Evolutionary conservation across 37 sponge, comb jelly and placozoan species (phyloP).

Genomic region (Chondrilla cf. caribensis): DNA sequence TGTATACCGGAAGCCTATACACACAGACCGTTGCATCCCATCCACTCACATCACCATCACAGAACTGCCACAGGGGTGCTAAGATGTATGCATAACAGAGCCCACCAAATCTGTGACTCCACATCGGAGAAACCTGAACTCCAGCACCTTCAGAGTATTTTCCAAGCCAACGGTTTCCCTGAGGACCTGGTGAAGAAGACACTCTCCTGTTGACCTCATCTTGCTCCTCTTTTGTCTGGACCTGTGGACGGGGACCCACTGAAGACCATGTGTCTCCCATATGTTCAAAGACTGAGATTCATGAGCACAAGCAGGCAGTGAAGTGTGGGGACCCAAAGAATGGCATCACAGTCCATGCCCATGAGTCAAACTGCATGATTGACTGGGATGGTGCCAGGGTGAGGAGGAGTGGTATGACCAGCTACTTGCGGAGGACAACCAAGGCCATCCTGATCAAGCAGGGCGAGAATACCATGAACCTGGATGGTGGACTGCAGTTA

Average conservation of each 20-base stretch:
- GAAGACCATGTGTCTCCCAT: not conserved
- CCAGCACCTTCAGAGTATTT: too few relatives aligned
- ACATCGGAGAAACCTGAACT: not conserved
- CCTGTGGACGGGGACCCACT: not conserved
- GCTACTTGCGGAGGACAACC: not conserved
- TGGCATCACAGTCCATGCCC: too few relatives aligned
- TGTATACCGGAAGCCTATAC: not conserved
- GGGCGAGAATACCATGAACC: not conserved
- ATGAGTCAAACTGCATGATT: not conserved
- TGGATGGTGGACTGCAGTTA: not conserved
- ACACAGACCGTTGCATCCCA: not conserved
- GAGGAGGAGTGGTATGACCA: too few relatives aligned
- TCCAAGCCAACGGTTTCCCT: too few relatives aligned
- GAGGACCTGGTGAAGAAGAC: too few relatives aligned
- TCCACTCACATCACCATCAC: too few relatives aligned
- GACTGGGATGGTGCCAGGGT: slow-evolving; percentile 9
- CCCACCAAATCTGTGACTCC: not conserved
- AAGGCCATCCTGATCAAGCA: slow-evolving; percentile 6
- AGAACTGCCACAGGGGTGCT: too few relatives aligned
- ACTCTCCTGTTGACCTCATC: not conserved
- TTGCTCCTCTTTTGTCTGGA: not conserved
- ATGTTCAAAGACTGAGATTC: not conserved
- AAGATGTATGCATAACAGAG: not conserved
- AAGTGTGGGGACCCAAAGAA: not conserved
- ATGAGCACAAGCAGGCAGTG: not conserved